Conservation (phyloP, 1,140 invertebrate genomes). For the Macrobrachium rosenbergii region DNA sequence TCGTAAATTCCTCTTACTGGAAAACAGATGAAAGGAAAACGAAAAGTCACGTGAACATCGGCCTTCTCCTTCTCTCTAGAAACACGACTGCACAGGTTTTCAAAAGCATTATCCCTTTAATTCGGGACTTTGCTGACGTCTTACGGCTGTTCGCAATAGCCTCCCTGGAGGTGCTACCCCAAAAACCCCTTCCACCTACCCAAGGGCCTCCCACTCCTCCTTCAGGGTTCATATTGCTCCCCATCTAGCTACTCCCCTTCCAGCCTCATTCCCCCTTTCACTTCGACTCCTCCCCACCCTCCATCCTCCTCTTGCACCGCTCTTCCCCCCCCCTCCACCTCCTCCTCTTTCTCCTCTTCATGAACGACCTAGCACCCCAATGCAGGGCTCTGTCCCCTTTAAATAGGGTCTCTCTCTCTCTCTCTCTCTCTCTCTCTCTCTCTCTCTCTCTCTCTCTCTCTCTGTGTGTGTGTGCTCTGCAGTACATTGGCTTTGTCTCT, state of each 20-base stretch:
- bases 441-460: slow-evolving; percentile 32
- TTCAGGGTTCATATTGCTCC: background rate
- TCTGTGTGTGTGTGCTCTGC: background rate
- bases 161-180: too few relatives aligned
- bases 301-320: background rate
- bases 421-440: slow-evolving; percentile 36
- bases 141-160: too few relatives aligned
- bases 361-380: background rate
- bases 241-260: background rate
- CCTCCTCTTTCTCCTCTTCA: slow-evolving; percentile 2
- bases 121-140: too few relatives aligned
- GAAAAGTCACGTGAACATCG: too few relatives aligned
- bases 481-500: background rate
- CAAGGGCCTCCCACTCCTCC: background rate
- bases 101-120: too few relatives aligned
- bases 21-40: too few relatives aligned
- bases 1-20: too few relatives aligned
- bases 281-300: background rate
- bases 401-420: slow-evolving; percentile 17
- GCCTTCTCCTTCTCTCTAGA: too few relatives aligned
- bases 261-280: background rate
- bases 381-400: background rate
- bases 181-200: background rate
- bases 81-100: too few relatives aligned
- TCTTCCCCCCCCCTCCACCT: background rate